Evolutionary conservation across 2,797 vertebrate genomes (phyloP), one percentile per base, ranked within the genome.

Genomic region (Manis pentadactyla): DNA sequence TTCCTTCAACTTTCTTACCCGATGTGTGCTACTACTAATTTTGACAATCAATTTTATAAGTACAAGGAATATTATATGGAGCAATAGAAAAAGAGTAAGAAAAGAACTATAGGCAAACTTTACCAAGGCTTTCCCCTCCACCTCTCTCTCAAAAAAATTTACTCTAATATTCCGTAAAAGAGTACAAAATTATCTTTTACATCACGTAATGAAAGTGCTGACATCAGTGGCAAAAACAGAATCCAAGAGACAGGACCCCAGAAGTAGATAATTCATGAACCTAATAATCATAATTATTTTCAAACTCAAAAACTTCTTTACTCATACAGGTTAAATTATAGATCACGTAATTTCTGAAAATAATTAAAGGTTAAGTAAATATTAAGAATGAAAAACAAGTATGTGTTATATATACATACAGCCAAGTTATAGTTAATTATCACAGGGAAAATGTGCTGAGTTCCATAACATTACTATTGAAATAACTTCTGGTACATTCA

Each of bases 221-320:
- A 89, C 92, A 95, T 21, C 89, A 85, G 42, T 83, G 25, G 15
- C 74, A 78, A 91, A 93, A 94, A 78, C 21, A 81, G 31, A 96
- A 95, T 87, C 53, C 49, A 97, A 78, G 53, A 87, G 21, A 51
- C 0, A 75, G 7, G 46, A 63, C 1, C 7, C 17, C 55, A 97
- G 37, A 89, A 86, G 18, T 13, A 90, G 29, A 34, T 82, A 82
- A 77, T 55, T 87, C 21, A 84, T 77, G 6, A 96, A 85, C 53
- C 86, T 81, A 93, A 51, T 69, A 46, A 85, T 51, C 12, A 75
- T 8, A 11, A 46, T 46, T 46, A 11, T 88, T 88, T 96, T 86
- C 68, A 93, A 94, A 95, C 14, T 89, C 17, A 79, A 92, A 81
- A 83, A 31, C n/a, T 93, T 66, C 9, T 92, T 83, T 90, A 90